These are phyloP conservation scores for Hipparchia sbordonii DNA, from an alignment of 2,888 invertebrate genomes.

Conservation along the genomic window DNA sequence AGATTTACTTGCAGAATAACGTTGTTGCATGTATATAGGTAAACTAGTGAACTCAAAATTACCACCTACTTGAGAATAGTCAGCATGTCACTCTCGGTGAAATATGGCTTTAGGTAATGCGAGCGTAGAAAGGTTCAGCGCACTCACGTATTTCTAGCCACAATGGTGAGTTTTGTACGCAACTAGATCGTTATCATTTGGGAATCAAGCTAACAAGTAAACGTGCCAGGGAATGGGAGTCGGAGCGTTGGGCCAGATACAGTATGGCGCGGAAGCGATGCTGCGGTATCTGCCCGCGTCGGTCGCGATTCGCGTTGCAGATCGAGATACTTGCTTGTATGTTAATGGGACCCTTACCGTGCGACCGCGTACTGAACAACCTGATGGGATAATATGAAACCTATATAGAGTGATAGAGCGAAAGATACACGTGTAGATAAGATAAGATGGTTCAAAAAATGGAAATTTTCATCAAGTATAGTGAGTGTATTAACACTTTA, in stretches of 20 bases:
- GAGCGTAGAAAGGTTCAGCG: slow-evolving; percentile 44
- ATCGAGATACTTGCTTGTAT: slow-evolving; percentile 81
- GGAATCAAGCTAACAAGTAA: slow-evolving; percentile 77
- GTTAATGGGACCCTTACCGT: slow-evolving; percentile 77
- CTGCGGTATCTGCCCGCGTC: slow-evolving; percentile 65
- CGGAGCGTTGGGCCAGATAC: slow-evolving; percentile 68
- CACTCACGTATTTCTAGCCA: slow-evolving; percentile 46
- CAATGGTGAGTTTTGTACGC: slow-evolving; percentile 54
- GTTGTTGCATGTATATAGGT: slow-evolving; percentile 38
- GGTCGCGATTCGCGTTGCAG: slow-evolving; percentile 56
- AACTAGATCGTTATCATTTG: slow-evolving; percentile 71
- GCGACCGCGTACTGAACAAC: slow-evolving; percentile 63
- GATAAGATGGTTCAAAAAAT: neutral
- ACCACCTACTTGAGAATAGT: slow-evolving; percentile 43
- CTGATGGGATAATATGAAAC: slow-evolving; percentile 79
- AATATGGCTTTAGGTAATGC: slow-evolving; percentile 46
- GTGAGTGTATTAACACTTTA: no score
- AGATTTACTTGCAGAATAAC: slow-evolving; percentile 40
- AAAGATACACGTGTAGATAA: slow-evolving; percentile 58
- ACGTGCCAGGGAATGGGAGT: slow-evolving; percentile 70
- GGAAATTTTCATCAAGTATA: no score
- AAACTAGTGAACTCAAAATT: slow-evolving; percentile 45
- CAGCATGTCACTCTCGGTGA: slow-evolving; percentile 45
- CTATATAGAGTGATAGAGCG: slow-evolving; percentile 79
- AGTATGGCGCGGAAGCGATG: slow-evolving; percentile 75